Percentiles rank a stretch among this genome's conserved stretches.
Conservation (phyloP, 2,888 invertebrate species). For the Brassicogethes aeneus region DNA sequence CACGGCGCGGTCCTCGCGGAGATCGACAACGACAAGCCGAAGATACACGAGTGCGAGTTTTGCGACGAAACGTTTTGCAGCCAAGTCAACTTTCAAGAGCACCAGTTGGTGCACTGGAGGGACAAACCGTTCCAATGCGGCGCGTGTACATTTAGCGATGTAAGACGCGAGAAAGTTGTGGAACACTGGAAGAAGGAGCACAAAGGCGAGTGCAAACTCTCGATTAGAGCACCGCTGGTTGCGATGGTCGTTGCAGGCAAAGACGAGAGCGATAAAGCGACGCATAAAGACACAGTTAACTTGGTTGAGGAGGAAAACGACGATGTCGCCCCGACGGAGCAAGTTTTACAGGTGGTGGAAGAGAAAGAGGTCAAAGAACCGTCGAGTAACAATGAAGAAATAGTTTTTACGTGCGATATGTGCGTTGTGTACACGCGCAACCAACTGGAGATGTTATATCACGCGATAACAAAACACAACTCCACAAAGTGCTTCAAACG, state of each 20-base stretch:
- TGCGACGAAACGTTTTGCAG: slow-evolving; percentile 22
- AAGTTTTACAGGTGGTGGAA: neutral
- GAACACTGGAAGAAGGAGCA: slow-evolving; percentile 27
- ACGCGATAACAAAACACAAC: slow-evolving; percentile 8
- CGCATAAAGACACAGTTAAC: slow-evolving; percentile 7
- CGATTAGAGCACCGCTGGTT: slow-evolving; percentile 16
- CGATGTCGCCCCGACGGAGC: neutral
- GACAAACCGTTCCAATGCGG: slow-evolving; percentile 41
- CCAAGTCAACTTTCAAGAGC: slow-evolving; percentile 32
- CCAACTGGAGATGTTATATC: neutral
- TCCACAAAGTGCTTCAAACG: slow-evolving; percentile 14
- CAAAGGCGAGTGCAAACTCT: slow-evolving; percentile 9
- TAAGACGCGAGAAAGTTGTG: slow-evolving; percentile 25
- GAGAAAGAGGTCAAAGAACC: neutral
- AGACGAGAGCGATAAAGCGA: too few relatives aligned
- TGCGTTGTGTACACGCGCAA: neutral
- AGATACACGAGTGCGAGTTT: slow-evolving; percentile 10
- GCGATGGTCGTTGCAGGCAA: slow-evolving; percentile 9
- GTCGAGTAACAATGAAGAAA: neutral
- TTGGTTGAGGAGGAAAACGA: neutral
- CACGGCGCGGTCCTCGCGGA: slow-evolving; percentile 10
- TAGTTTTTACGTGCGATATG: neutral
- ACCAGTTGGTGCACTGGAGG: slow-evolving; percentile 43
- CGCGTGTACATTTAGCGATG: slow-evolving; percentile 34
- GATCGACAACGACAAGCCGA: slow-evolving; percentile 3